Percentiles rank a stretch among this genome's conserved stretches.
phyloP scores from a whole-genome alignment of 1,140 invertebrate genomes.

The Macrostomum lignano region DNA sequence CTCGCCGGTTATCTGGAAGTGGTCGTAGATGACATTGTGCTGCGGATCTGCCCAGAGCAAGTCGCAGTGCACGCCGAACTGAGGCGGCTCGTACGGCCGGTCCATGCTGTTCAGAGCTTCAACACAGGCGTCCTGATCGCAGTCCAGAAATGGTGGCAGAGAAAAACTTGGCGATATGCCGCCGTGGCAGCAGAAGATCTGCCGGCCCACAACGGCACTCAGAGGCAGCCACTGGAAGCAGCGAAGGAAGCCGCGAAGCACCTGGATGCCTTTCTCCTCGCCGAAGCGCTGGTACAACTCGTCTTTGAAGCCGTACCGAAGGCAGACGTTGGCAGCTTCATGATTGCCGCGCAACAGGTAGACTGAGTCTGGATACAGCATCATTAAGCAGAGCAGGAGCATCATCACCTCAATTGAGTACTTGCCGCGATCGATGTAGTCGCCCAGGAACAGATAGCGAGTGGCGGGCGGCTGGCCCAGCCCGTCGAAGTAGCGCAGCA shows the following conservation, averaged over 20 bases:
- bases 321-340: conserved; percentile 37
- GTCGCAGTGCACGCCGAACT: conserved; percentile 39
- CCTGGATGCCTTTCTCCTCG: too few species aligned
- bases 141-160: too few species aligned
- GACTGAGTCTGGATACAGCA: conserved; percentile 36
- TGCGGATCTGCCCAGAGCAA: conserved; percentile 33
- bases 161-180: conserved; percentile 10
- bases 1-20: too few species aligned
- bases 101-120: background rate
- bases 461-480: conserved; percentile 55
- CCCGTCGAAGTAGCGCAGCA: conserved; percentile 24
- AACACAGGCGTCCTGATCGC: too few species aligned
- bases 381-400: conserved; percentile 24
- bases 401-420: conserved; percentile 33
- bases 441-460: conserved; percentile 26
- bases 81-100: conserved; percentile 44
- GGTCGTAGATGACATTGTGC: conserved; percentile 64
- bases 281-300: too few species aligned
- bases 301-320: conserved; percentile 32
- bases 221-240: conserved; percentile 27
- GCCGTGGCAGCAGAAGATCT: conserved; percentile 11
- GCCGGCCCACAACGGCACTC: conserved; percentile 9
- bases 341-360: conserved; percentile 39
- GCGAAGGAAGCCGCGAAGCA: too few species aligned
- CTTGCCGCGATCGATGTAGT: conserved; percentile 34